These are phyloP conservation scores for Drosophila koepferae DNA, from an alignment of 2,888 invertebrate species.

Conservation along the genomic window DNA sequence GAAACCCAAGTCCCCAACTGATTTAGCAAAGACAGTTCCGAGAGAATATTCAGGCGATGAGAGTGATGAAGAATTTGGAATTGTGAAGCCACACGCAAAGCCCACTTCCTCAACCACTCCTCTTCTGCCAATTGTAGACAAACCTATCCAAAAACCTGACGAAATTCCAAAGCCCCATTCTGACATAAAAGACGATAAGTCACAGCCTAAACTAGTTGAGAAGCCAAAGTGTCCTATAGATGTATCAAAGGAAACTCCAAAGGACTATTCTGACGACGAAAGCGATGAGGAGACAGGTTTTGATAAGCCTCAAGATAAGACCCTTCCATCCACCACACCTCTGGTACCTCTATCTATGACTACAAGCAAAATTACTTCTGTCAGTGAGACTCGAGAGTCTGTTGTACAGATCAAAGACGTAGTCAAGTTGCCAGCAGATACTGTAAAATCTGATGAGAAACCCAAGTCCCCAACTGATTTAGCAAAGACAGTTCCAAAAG, in stretches of 20 bases:
- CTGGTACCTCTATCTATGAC: no score
- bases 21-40: neutral
- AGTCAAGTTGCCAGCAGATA: no score
- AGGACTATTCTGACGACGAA: conserved; percentile 7
- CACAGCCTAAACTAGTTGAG: neutral
- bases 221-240: neutral
- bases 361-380: no score
- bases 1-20: conserved; percentile 3
- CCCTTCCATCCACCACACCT: neutral
- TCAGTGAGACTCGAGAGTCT: no score
- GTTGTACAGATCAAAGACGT: no score
- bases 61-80: neutral
- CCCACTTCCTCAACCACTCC: neutral
- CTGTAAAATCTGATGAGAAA: no score
- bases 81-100: conserved; percentile 2
- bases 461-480: no score
- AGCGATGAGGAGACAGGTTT: neutral
- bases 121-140: conserved; percentile 1
- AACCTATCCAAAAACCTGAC: neutral
- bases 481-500: no score
- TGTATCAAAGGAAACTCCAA: neutral
- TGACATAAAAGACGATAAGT: neutral
- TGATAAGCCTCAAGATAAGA: neutral
- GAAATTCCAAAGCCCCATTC: neutral
- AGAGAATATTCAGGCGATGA: neutral